Base-by-base conservation (phyloP, 2,888 invertebrate species). In the Erebia aethiops region DNA sequence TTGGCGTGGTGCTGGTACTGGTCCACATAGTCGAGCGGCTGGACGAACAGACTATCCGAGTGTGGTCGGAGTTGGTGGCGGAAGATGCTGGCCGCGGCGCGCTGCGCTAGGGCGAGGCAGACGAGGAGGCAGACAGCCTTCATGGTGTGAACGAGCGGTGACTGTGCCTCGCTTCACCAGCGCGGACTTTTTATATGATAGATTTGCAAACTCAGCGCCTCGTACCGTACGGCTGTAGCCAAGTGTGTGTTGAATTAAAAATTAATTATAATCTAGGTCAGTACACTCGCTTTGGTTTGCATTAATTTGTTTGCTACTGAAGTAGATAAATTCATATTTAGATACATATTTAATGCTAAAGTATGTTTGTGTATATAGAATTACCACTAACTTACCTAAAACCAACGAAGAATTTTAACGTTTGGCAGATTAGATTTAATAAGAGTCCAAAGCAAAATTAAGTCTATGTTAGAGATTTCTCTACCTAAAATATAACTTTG, bases 51-150 rank as follows among this genome's bases (percentile, higher is more conserved):
- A 71, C 73, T 77, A 51, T 85, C 83, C 76, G 79, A 72, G 51
- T 73, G 74, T 10, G 81, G 85, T 46, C 78, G 78, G 67, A 67
- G 70, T 64, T 77, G 77, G 21, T 80, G 80, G 56, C 85, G 82
- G 84, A 92, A 88, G 83, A 92, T 87, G 80, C 82, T 87, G 78
- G 84, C 90, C 75, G 84, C 80, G 76, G 83, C 80, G 74, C 83
- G 80, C 78, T 83, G 84, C 75, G 85, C 85, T 74, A 92, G 81
- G 26, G 86, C 84, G 69, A 92, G 82, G 82, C 88, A 90, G 80
- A 91, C 79, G 67, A 91, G 77, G 69, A 86, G 77, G 80, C 82
- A 84, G 79, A 82, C 84, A 77, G 87, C 86, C 87, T 88, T 92
- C 92, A 92, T 92, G 77, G 80, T 91, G 87, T 70, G 74, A 78